Evolutionary conservation across 2,888 invertebrate genomes (phyloP), one percentile per base, ranked within the genome.

Genomic region (Camptogramma bilineatum): DNA sequence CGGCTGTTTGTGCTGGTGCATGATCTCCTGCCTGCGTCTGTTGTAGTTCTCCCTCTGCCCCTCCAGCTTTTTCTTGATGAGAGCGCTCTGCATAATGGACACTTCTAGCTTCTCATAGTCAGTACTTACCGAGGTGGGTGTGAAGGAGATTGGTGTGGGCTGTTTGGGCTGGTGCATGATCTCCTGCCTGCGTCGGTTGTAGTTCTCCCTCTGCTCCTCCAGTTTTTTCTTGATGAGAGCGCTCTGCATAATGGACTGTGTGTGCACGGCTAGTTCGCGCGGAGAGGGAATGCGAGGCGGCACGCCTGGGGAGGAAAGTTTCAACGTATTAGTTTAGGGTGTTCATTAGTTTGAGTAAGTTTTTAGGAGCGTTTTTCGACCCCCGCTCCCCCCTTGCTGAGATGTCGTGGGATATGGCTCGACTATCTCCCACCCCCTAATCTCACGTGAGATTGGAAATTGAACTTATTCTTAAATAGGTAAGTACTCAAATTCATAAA

Each of bases 161-260:
- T 91, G 92, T 73, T 91, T 91, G 67, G 87, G 80, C 69, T 81
- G 85, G 58, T 73, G 72, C 72, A 78, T 78, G 73, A 82, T 73
- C 85, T 97, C 97, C 86, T 97, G 97, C 66, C 97, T 94, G 78
- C 97, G 96, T 67, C 97, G 95, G 87, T 73, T 73, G 68, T 94
- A 97, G 86, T 97, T 97, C 87, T 97, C 97, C 60, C 96, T 95
- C 85, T 97, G 97, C 78, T 97, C 97, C 84, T 97, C 97, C 62
- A 98, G 91, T 87, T 97, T 97, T 93, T 97, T 97, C 91, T 97
- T 97, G 78, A 97, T 96, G 75, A 97, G 94, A 16, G 97, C 97
- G 77, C 95, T 95, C 88, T 97, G 97, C 95, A 97, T 96, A 75
- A 98, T 97, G 75, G 95, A 95, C 90, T 98, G 97, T 42, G 97